Conservation (phyloP, 1,140 invertebrate genomes). For the Pantala flavescens region DNA sequence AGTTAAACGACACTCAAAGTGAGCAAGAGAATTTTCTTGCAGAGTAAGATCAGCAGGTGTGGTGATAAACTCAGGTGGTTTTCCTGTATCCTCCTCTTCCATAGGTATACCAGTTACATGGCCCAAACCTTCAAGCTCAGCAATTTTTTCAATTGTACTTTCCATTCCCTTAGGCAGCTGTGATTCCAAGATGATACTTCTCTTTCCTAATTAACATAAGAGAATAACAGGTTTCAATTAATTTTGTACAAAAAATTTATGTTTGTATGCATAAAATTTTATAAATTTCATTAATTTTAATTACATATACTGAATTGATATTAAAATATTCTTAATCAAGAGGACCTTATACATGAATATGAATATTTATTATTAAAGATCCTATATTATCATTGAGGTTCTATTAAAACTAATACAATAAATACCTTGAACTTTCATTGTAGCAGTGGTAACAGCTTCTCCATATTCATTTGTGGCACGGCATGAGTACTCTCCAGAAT, state of each 20-base stretch:
- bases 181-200: conserved; percentile 83
- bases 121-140: conserved; percentile 79
- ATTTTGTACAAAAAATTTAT: too few species aligned
- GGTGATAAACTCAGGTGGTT: conserved; percentile 86
- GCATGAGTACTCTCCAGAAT: conserved; percentile 87
- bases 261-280: too few species aligned
- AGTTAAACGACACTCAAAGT: conserved; percentile 81
- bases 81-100: conserved; percentile 72
- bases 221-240: background rate
- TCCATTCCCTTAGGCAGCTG: conserved; percentile 88
- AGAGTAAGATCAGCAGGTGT: conserved; percentile 72
- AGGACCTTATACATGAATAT: too few species aligned
- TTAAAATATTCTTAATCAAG: too few species aligned
- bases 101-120: conserved; percentile 45
- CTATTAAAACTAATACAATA: too few species aligned
- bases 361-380: too few species aligned
- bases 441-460: conserved; percentile 84
- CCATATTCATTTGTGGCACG: conserved; percentile 82
- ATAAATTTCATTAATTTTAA: too few species aligned
- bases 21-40: conserved; percentile 80
- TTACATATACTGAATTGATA: too few species aligned
- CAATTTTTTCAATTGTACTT: conserved; percentile 85
- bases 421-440: conserved; percentile 63
- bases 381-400: too few species aligned
- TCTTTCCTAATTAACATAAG: conserved; percentile 45